Base-by-base conservation (phyloP, 2,797 vertebrate genomes). In the Pempheris klunzingeri region DNA sequence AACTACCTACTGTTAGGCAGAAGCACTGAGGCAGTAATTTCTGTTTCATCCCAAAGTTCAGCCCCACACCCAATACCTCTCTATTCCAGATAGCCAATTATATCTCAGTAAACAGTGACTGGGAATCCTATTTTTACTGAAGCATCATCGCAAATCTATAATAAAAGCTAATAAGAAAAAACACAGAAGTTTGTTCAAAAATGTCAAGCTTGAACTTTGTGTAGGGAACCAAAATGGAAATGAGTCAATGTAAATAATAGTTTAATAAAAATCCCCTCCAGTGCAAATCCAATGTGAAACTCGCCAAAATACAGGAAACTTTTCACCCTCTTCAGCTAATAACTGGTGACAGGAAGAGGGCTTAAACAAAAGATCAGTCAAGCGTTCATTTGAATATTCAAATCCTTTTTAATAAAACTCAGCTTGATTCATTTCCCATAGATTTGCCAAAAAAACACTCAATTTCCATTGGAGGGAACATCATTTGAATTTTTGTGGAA, bases 341-440 rank as follows among this genome's bases (percentile, higher is more conserved):
- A 95, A 95, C 91, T 88, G 81, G 92, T 83, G 92, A 94, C 87
- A 90, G 90, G 88, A 90, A 90, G 88, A 93, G 90, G 90, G 92
- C 93, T 95, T 94, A 94, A 94, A 95, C 94, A 95, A 94, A 95
- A 95, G 93, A 95, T 94, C 93, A 94, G 92, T 93, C 94, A 93
- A 94, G 92, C 93, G 92, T 95, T 95, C 90, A 95, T 95, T 94
- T 95, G 93, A 95, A 95, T 95, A 95, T 95, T 95, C 92, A 94
- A 94, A 94, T 94, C 92, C 90, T 87, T 91, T 95, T 93, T 94
- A 94, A 94, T 94, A 93, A 94, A 95, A 93, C 86, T 83, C 79
- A 60, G 88, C 91, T 88, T 92, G 90, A 93, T 93, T 93, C 88
- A 90, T 93, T 94, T 94, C 92, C 82, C 89, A 85, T 91, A 92